These are phyloP conservation scores for Phrynocephalus versicolor DNA, from an alignment of 2,113 vertebrate genomes.

Conservation along the genomic window DNA sequence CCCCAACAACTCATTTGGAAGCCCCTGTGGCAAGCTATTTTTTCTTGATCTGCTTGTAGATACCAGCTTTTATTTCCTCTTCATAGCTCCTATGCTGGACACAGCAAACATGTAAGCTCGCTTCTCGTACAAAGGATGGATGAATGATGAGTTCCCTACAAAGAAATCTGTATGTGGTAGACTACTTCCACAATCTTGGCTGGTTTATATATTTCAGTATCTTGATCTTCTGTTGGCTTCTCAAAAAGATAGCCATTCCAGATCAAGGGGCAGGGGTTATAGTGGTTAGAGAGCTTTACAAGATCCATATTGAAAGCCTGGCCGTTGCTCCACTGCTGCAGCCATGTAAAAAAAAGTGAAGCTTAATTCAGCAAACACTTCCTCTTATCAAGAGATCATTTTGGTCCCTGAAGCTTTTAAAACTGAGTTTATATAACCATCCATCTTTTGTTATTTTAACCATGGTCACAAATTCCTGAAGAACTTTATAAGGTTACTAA, in stretches of 20 bases:
- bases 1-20: not conserved
- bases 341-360: not conserved
- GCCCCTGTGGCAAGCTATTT: not conserved
- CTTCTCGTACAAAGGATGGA: not conserved
- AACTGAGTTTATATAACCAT: conserved; percentile 5
- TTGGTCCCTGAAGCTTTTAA: not conserved
- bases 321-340: not conserved
- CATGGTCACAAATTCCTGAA: not conserved
- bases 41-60: conserved; percentile 8
- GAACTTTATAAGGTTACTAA: not conserved
- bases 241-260: not conserved
- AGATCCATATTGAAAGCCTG: not conserved
- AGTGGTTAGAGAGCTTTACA: not conserved
- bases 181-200: not conserved
- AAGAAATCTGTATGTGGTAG: not conserved
- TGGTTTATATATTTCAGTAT: not conserved
- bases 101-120: not conserved
- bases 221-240: not conserved
- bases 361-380: not conserved
- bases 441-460: not conserved
- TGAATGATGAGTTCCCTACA: not conserved
- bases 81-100: not conserved
- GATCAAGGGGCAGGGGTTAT: not conserved
- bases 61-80: not conserved
- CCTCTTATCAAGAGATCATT: not conserved